Conservation (phyloP, 1,140 invertebrate species). For the Sitobion miscanthi region DNA sequence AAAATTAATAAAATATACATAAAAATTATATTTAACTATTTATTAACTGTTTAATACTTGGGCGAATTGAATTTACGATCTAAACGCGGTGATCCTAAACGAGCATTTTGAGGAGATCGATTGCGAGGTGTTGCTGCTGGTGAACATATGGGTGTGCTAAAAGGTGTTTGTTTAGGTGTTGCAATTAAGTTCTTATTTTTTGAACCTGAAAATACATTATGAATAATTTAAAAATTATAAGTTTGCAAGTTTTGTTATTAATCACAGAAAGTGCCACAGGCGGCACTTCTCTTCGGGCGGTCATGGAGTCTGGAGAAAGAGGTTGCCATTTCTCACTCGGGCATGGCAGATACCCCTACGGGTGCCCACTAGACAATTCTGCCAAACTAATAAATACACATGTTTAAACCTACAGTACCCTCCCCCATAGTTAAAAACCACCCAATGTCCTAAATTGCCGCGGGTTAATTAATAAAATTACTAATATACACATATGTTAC, state of each 20-base stretch:
- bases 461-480: too few species aligned
- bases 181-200: constrained; percentile 43
- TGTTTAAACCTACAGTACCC: too few species aligned
- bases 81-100: constrained; percentile 50
- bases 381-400: too few species aligned
- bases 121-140: constrained; percentile 44
- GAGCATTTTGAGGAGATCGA: constrained; percentile 45
- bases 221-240: neutral
- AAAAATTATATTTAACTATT: neutral
- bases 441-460: too few species aligned
- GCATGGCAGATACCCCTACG: too few species aligned
- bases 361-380: too few species aligned
- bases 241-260: neutral
- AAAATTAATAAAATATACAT: neutral
- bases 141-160: constrained; percentile 50
- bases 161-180: constrained; percentile 53
- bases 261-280: neutral
- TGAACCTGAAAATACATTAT: constrained; percentile 17
- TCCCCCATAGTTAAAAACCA: too few species aligned
- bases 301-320: too few species aligned
- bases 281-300: too few species aligned
- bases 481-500: too few species aligned
- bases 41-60: constrained; percentile 6
- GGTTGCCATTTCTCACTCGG: too few species aligned
- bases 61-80: constrained; percentile 59